Base-by-base conservation (phyloP, 2,113 vertebrate species). In the Pheucticus melanocephalus region DNA sequence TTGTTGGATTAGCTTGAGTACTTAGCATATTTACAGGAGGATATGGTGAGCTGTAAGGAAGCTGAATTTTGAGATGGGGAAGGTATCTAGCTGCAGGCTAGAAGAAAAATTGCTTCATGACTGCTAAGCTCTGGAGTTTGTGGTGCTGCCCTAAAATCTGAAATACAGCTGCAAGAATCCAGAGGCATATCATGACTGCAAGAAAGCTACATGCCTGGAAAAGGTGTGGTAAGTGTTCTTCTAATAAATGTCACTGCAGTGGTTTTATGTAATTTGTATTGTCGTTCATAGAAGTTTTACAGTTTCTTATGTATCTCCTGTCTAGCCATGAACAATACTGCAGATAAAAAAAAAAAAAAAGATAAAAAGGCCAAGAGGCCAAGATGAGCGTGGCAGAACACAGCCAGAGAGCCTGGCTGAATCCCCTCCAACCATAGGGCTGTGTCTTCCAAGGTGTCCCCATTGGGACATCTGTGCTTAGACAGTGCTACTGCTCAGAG, bases 371-470 rank as follows among this genome's bases (percentile, higher is more conserved):
- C 33, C 44, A 51, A 24, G 56, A 65, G 16, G 24, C 33, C 44
- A 51, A 24, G 56, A 27, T 51, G 39, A 70, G 23, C 20, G 22
- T 65, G 48, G 21, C 66, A 86, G 60, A 63, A 65, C 18, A 37
- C 21, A 48, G 12, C 4, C 40, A 28, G 22, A 37, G 8, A 19
- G 15, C 9, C n/a, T 56, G 72, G 27, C 33, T 82, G 70, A 82
- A 69, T 69, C 66, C 30, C 11, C 21, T 82, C 27, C 0, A 0
- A 8, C 60, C 61, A 27, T 24, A 80, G 25, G 1, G 1, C 65
- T 11, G 1, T 40, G 53, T 69, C 50, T 82, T 79, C 40, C 53
- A 57, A 31, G 33, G 25, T 37, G 37, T 47, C 27, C 45, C 33
- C 2, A 2, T 50, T 16, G 28, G n/a, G 8, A 17, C 22, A 48